Evolutionary conservation across 2,888 invertebrate species (phyloP), one percentile per base, ranked within the genome.

Genomic region (Sipha maydis): DNA sequence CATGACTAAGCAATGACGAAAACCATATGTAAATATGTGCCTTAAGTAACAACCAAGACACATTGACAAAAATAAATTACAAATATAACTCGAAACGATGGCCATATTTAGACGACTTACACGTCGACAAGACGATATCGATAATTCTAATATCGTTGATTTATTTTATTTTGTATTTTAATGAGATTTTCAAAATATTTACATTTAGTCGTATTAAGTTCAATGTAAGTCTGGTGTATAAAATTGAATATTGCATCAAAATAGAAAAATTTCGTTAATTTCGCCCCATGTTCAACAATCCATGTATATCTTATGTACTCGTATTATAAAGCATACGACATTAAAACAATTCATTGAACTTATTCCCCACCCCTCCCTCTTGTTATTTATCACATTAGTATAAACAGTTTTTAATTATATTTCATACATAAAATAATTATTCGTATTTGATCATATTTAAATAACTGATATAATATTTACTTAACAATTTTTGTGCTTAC

Each of bases 291-390:
- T 56, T 75, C 75, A 38, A 75, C 73, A 73, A 83, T 73, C 73
- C 73, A 11, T 56, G 75, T 83, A 5, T 21, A 21, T 73, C 25
- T 56, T 38, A 7, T 38, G 7, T 21, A 34, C 4, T 3, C 4
- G 34, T 3, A 34, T 34, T 34, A 34, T 34, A 34, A 34, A 34
- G 34, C 21, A 48, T 48, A 34, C 14, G 83, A 25, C 61, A 17
- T n/a, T 31, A 69, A 54, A 83, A 83, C 31, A 71, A 71, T 31
- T 54, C 54, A 31, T 83, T 54, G 69, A 83, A 71, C 54, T 3
- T 19, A 48, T 69, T 31, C 54, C n/a, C n/a, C n/a, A n/a, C n/a
- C n/a, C n/a, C n/a, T 31, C 5, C 71, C 1, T 9, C 9, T 48
- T 11, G 14, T 48, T 8, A 48, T 11, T 11, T 5, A 25, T n/a